phyloP scores from a whole-genome alignment of 2,888 invertebrate species.

The Chaetoderma sp. region DNA sequence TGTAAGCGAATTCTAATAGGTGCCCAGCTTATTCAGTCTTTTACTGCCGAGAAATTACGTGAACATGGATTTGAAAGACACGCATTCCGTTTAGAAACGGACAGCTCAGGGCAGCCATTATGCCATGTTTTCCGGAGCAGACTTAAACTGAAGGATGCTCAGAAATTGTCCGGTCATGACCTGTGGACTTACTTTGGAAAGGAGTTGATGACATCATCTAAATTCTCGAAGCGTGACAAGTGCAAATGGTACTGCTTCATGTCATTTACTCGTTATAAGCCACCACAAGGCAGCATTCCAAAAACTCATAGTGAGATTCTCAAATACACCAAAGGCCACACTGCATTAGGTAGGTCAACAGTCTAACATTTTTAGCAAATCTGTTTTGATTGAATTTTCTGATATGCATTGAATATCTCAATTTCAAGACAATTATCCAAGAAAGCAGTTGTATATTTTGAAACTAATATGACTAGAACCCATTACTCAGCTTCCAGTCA shows the following conservation, averaged over 20 bases:
- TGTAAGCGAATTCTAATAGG: constrained; percentile 81
- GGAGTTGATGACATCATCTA: constrained; percentile 80
- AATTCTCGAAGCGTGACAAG: constrained; percentile 70
- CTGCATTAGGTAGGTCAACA: constrained; percentile 81
- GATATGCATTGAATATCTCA: too few species aligned
- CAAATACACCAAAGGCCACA: constrained; percentile 76
- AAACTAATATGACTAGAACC: too few species aligned
- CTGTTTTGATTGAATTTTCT: neutral
- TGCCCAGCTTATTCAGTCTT: constrained; percentile 84
- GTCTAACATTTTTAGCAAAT: neutral
- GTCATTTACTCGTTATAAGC: constrained; percentile 85
- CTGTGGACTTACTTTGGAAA: constrained; percentile 88
- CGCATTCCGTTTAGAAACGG: constrained; percentile 84
- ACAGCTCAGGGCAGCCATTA: constrained; percentile 72
- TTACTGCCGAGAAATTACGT: constrained; percentile 87
- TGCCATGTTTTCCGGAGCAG: constrained; percentile 82
- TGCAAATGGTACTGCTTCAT: constrained; percentile 91
- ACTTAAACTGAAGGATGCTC: constrained; percentile 79
- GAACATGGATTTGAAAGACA: constrained; percentile 83
- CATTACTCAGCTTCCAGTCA: too few species aligned
- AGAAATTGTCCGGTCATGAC: constrained; percentile 81
- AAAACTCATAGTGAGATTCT: constrained; percentile 68
- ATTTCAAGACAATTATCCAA: too few species aligned
- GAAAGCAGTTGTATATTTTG: too few species aligned
- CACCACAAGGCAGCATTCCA: constrained; percentile 73